Base-by-base conservation (phyloP, 2,113 vertebrate species). In the Ascaphus truei region DNA sequence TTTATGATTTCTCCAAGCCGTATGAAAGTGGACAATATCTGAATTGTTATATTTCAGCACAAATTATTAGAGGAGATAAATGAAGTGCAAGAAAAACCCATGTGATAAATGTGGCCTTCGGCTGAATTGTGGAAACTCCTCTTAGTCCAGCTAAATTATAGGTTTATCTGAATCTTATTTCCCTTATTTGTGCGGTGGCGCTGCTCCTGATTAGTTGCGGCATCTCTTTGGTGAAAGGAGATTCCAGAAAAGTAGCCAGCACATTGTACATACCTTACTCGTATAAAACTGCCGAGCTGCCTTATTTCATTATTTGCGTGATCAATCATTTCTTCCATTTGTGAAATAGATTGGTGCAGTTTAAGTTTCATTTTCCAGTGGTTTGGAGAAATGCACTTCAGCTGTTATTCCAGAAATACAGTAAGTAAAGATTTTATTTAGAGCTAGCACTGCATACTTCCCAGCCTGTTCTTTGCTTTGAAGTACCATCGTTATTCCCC, bases 351-450 rank as follows among this genome's bases (percentile, higher is more conserved):
- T 55, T 73, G 64, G 64, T 76, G 31, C 23, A 76, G 23, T 22
- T 48, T 72, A 50, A 33, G 68, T 74, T 66, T 80, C 36, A 39
- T 18, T 80, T 80, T 80, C 72, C 75, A 30, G 33, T 72, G 74
- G 71, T 82, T 72, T 63, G 63, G 71, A 79, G 50, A 65, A 60
- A 68, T 15, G 8, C 11, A 30, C 34, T 80, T 80, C 51, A 65
- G 65, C 47, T 73, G 77, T 48, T 65, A 41, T 73, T 83, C 77
- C 65, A 31, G 57, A 43, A 60, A 20, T 13, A 18, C 5, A 50
- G 66, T 9, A 63, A 79, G 75, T 71, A 72, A 74, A 78, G 30
- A 56, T 45, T 58, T 75, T 71, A 60, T 60, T 82, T 81, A 77
- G 31, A 71, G 52, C 31, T 74, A 80, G 50, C 53, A 62, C 20